Base-by-base conservation (phyloP, 2,113 vertebrate genomes). In the Peucedramus taeniatus region DNA sequence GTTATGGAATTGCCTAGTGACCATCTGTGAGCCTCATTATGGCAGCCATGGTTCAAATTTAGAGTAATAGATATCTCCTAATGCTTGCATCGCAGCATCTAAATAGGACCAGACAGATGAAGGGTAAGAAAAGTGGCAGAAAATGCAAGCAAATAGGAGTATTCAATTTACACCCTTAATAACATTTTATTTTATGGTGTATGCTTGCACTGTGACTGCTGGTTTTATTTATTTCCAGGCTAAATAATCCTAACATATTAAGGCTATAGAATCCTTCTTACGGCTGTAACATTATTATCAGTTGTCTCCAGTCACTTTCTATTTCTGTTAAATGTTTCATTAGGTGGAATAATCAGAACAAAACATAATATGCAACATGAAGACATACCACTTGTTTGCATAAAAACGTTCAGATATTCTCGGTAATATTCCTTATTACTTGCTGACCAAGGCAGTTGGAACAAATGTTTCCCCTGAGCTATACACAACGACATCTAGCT, bases 381-480 rank as follows among this genome's bases (percentile, higher is more conserved):
- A 44, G 23, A 13, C 59, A 70, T 54, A 72, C 31, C 45, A 54
- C 28, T 68, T 59, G 86, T 94, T 90, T 94, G 59, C 75, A 68
- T 86, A 74, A 90, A 64, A 80, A 8, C 51, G 37, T 91, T 93
- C 66, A 70, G 59, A 81, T 88, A 88, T 90, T 95, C 88, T 80
- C 82, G 60, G 35, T 88, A 64, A 68, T 94, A 77, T 71, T 92
- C 45, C 33, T 76, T 80, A 54, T 86, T 83, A 31, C 57, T 96
- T 95, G 88, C 76, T 94, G 90, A 95, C 90, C 85, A 88, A 94
- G 27, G 75, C 42, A 77, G 47, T 44, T 92, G 90, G 83, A 95
- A 91, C 88, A 92, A 68, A 94, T 95, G 56, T 94, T 96, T 88
- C 90, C 71, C 85, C 68, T 90, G 92, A 88, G 60, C 56, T 59